phyloP scores from a whole-genome alignment of 2,113 vertebrate genomes.

The Drymodes brunneopygia region DNA sequence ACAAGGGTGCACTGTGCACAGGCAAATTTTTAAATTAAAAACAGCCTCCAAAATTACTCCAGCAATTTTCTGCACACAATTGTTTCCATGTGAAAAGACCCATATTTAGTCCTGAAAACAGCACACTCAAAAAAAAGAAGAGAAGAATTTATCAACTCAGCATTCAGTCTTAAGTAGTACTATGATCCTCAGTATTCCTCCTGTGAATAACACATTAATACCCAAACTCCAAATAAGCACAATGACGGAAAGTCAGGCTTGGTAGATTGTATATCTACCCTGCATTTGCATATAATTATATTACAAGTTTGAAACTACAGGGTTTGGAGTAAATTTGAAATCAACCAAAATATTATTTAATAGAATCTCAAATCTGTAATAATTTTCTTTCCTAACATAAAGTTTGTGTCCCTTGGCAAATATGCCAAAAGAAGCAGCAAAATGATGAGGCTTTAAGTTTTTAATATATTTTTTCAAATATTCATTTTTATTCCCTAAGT shows the following conservation, averaged over 20 bases:
- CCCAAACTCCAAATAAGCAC: neutral
- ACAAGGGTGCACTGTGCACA: neutral
- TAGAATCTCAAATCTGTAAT: neutral
- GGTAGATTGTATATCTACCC: neutral
- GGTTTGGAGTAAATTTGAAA: neutral
- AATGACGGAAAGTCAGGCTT: neutral
- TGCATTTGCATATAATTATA: neutral
- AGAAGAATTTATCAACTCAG: neutral
- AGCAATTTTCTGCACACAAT: slow-evolving; percentile 48
- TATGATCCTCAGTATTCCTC: neutral
- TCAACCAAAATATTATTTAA: neutral
- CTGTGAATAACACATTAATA: neutral
- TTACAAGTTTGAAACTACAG: neutral
- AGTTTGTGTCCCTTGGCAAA: neutral
- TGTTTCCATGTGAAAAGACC: slow-evolving; percentile 48
- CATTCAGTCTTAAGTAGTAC: neutral
- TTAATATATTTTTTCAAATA: neutral
- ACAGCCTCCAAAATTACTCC: slow-evolving; percentile 38
- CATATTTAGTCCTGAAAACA: neutral
- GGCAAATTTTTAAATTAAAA: slow-evolving; percentile 42
- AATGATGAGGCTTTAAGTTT: neutral
- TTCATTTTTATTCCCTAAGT: neutral
- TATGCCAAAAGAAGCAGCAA: neutral
- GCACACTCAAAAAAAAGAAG: neutral
- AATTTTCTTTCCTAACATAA: neutral